Evolutionary conservation across 1,140 invertebrate species (phyloP), one percentile per base, ranked within the genome.

Genomic region (Euwallacea fornicatus): DNA sequence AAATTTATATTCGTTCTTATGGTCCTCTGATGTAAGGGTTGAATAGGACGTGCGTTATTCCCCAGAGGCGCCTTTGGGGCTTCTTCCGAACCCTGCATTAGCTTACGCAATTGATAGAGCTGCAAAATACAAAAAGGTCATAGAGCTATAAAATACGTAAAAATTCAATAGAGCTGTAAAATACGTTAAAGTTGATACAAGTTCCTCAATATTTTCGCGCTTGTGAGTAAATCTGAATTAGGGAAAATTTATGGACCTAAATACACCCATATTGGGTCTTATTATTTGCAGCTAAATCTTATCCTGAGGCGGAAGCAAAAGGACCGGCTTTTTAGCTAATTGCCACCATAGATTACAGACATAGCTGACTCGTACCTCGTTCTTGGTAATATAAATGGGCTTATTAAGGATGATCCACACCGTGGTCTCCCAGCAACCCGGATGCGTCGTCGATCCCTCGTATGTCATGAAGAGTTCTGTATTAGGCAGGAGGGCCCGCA

Each of bases 1-100:
- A 98, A 96, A 85, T 98, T 95, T 80, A 99, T 98, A 81, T 99
- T 99, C 69, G 97, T 98, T 78, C 97, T 87, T 73, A 98, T 89
- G 50, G 95, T 94, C 78, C 97, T 89, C 80, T 96, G 91, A 83
- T 98, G 90, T 68, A 97, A 86, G 62, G 89, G 89, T 84, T 97
- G 94, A 33, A 94, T 85, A 11, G 96, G 96, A 69, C 97, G 87
- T 66, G 93, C 94, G 84, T 98, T 98, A 87, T 97, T 96, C 64
- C 93, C 93, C 81, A 98, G 88, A 7, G 93, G 93, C 33, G 93
- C 93, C 80, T 96, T 96, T 15, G 94, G 92, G 55, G 89, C 88
- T 76, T 88, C 87, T 79, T 89, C 85, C 7, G 94, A 90, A 55
- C 93, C 93, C 82, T 95, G 94, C 89, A 93, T 93, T 80, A 96